Evolutionary conservation across 2,888 invertebrate genomes (phyloP).

Genomic region (Teleogryllus oceanicus): DNA sequence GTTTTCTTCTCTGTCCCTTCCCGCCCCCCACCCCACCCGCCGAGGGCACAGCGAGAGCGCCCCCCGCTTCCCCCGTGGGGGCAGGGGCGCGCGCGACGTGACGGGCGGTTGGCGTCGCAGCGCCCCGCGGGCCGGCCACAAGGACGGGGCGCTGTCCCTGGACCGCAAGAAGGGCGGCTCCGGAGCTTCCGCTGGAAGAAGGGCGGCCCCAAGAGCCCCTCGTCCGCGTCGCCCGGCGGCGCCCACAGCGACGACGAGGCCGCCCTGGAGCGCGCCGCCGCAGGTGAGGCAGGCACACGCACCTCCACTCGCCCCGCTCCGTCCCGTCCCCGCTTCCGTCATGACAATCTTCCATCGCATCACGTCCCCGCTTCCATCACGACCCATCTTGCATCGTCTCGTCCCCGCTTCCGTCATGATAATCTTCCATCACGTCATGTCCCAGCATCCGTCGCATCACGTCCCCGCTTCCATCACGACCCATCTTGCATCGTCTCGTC

Average conservation of each 20-base stretch:
- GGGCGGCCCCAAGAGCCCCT: slow-evolving; percentile 57
- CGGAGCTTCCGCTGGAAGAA: slow-evolving; percentile 90
- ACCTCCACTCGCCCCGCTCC: not conserved
- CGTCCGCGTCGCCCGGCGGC: slow-evolving; percentile 42
- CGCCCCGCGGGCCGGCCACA: not conserved
- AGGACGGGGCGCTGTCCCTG: slow-evolving; percentile 24
- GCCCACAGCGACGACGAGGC: slow-evolving; percentile 36
- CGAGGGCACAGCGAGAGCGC: too few relatives aligned
- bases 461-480: too few relatives aligned
- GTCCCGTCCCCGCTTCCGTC: not conserved
- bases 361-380: not conserved
- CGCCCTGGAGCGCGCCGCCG: slow-evolving; percentile 28
- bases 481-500: too few relatives aligned
- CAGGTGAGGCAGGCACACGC: slow-evolving; percentile 24
- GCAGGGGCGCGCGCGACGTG: too few relatives aligned
- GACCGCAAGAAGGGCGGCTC: slow-evolving; percentile 68
- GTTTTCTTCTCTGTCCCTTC: too few relatives aligned
- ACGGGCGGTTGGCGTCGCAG: not conserved
- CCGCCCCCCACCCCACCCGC: too few relatives aligned
- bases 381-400: too few relatives aligned
- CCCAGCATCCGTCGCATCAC: too few relatives aligned
- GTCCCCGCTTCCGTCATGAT: too few relatives aligned
- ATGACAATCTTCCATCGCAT: not conserved
- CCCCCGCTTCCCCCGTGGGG: too few relatives aligned
- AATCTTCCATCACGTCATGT: too few relatives aligned